Evolutionary conservation across 2,797 vertebrate genomes (phyloP), one percentile per base, ranked within the genome.

Genomic region (Oreonectes daqikongensis): DNA sequence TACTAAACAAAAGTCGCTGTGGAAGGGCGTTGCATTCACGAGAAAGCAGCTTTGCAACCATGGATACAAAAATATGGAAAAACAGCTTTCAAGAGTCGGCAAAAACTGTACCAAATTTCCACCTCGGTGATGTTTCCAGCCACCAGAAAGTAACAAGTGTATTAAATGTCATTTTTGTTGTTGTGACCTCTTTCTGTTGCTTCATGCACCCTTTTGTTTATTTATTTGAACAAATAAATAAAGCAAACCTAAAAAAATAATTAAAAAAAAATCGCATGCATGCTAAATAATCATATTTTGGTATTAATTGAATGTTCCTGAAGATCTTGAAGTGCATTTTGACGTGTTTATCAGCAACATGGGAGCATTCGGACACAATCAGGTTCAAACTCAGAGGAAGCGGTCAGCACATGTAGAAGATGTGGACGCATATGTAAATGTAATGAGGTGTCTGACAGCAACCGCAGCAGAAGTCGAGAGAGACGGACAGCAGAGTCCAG

Each of bases 341-440:
- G 12, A 44, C 35, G 10, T 44, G 50, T 55, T 66, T 55, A 18
- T 14, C 12, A 65, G 60, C 63, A 53, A 40, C 11, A 32, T 22
- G 24, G 4, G 18, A 65, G 17, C 26, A 17, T 53, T 65, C 48
- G 14, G 2, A 7, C 22, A 17, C 32, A 5, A 64, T 53, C 15
- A 15, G 28, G 24, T 28, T 38, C 1, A 14, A 65, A 42, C 1
- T 38, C 32, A 20, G 46, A 42, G 61, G 40, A 74, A 65, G 50
- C 32, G 17, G 26, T 48, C 61, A 30, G 61, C 50, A 55, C 48
- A 55, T 75, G 61, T 42, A 4, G 30, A 35, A 66, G 35, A 55
- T 32, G 50, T 32, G 38, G 18, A 42, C 12, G 26, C 61, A 66
- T 73, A 77, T 71, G 60, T 64, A 74, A 79, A 72, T 73, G 40